Percentiles rank a stretch among this genome's conserved stretches.
phyloP scores from a whole-genome alignment of 2,888 invertebrate species.

The Brachyopa scutellaris region DNA sequence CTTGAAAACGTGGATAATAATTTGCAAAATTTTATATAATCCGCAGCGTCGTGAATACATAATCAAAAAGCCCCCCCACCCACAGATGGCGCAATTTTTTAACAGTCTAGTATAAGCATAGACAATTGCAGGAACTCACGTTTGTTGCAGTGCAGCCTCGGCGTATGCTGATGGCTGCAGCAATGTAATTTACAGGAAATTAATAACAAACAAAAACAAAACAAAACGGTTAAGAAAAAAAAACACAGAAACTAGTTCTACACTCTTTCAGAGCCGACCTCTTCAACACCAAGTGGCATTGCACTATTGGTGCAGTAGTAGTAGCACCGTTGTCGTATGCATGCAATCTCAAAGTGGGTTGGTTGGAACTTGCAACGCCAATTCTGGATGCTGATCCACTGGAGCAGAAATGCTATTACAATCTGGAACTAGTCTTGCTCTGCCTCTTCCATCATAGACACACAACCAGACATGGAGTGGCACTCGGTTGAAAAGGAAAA shows the following conservation, averaged over 20 bases:
- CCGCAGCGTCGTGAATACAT: conserved; percentile 15
- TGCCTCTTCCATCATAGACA: conserved; percentile 15
- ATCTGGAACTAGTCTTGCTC: conserved; percentile 65
- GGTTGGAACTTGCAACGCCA: conserved; percentile 52
- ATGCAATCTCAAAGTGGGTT: conserved; percentile 60
- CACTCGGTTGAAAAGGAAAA: conserved; percentile 35
- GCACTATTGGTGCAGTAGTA: conserved; percentile 57
- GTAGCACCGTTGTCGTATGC: conserved; percentile 34
- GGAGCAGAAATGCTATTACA: conserved; percentile 63
- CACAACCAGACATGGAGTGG: conserved; percentile 33
- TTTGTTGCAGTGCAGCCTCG: conserved; percentile 16
- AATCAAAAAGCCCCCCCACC: no score
- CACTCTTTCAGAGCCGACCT: conserved; percentile 40
- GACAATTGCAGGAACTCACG: conserved; percentile 39
- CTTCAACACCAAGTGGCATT: conserved; percentile 58
- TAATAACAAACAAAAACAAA: conserved; percentile 67
- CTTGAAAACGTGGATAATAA: background rate
- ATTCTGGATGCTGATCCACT: conserved; percentile 66
- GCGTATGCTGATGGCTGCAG: conserved; percentile 1
- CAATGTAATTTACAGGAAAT: conserved; percentile 63
- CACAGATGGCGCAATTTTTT: conserved; percentile 26
- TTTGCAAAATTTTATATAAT: conserved; percentile 59
- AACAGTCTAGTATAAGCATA: conserved; percentile 1
- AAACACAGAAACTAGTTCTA: conserved; percentile 54
- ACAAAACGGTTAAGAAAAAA: conserved; percentile 18